Evolutionary conservation across 2,888 invertebrate species (phyloP).

Genomic region (Neuroscelio doddi): DNA sequence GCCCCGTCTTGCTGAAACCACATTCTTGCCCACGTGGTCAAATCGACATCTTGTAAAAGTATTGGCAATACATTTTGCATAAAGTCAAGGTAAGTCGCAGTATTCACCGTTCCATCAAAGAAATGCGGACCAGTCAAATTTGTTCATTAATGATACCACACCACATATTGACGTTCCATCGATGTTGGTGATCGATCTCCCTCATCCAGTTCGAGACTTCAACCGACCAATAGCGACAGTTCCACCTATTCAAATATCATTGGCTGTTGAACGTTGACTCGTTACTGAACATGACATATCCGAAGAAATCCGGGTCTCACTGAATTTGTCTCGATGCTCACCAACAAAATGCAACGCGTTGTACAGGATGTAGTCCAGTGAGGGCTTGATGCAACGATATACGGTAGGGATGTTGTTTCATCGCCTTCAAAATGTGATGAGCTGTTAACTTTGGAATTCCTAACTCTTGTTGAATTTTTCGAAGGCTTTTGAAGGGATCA

Average conservation of each 20-base stretch:
- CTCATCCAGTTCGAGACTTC: conserved; percentile 52
- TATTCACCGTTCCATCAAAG: conserved; percentile 43
- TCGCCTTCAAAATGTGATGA: too few relatives aligned
- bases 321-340: too few relatives aligned
- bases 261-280: conserved; percentile 52
- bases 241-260: conserved; percentile 52
- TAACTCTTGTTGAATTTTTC: too few relatives aligned
- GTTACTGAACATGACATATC: conserved; percentile 53
- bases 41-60: conserved; percentile 32
- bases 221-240: conserved; percentile 53
- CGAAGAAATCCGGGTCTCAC: too few relatives aligned
- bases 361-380: too few relatives aligned
- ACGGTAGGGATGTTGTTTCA: too few relatives aligned
- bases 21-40: conserved; percentile 28
- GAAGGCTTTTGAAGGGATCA: too few relatives aligned
- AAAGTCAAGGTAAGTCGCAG: conserved; percentile 42
- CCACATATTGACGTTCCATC: conserved; percentile 42
- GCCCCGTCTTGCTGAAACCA: conserved; percentile 54
- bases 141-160: conserved; percentile 28
- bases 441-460: too few relatives aligned
- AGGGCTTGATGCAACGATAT: too few relatives aligned
- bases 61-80: conserved; percentile 33
- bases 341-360: too few relatives aligned
- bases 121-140: conserved; percentile 47
- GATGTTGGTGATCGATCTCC: conserved; percentile 50